Conservation (phyloP, 2,797 vertebrate species). For the Thalassophryne amazonica region DNA sequence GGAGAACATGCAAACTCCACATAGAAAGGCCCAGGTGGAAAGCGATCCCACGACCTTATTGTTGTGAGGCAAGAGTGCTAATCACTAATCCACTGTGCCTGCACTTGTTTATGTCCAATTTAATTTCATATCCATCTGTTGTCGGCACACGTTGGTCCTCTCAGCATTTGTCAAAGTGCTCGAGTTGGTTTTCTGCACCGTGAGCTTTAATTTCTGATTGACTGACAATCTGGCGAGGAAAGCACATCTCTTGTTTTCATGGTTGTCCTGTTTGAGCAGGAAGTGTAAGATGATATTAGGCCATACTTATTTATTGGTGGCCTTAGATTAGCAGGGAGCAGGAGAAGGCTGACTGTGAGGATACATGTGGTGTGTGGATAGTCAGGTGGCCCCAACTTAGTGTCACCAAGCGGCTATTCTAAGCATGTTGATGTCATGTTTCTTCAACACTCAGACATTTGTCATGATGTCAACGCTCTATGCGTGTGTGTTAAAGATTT, state of each 20-base stretch:
- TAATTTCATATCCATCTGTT: too few relatives aligned
- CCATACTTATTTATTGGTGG: slow-evolving; percentile 25
- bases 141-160: slow-evolving; percentile 38
- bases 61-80: too few relatives aligned
- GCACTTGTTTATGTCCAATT: too few relatives aligned
- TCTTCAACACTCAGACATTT: slow-evolving; percentile 32
- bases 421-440: slow-evolving; percentile 28
- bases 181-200: slow-evolving; percentile 2
- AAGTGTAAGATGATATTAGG: slow-evolving; percentile 41
- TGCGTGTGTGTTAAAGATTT: too few relatives aligned
- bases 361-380: slow-evolving; percentile 40
- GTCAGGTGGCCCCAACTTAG: slow-evolving; percentile 54
- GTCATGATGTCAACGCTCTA: slow-evolving; percentile 26
- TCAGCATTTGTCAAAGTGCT: slow-evolving; percentile 33
- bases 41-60: too few relatives aligned
- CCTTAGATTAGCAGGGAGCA: slow-evolving; percentile 39
- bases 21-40: too few relatives aligned
- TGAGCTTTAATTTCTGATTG: slow-evolving; percentile 62
- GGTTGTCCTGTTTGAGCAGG: slow-evolving; percentile 19
- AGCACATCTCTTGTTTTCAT: slow-evolving; percentile 38
- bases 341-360: slow-evolving; percentile 31
- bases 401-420: slow-evolving; percentile 45
- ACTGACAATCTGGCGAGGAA: slow-evolving; percentile 32
- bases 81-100: too few relatives aligned
- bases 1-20: too few relatives aligned